A percentile compares a stretch with the other conserved stretches of the same genome.
Conservation (phyloP, 2,113 vertebrate genomes). For the Rostratula benghalensis region DNA sequence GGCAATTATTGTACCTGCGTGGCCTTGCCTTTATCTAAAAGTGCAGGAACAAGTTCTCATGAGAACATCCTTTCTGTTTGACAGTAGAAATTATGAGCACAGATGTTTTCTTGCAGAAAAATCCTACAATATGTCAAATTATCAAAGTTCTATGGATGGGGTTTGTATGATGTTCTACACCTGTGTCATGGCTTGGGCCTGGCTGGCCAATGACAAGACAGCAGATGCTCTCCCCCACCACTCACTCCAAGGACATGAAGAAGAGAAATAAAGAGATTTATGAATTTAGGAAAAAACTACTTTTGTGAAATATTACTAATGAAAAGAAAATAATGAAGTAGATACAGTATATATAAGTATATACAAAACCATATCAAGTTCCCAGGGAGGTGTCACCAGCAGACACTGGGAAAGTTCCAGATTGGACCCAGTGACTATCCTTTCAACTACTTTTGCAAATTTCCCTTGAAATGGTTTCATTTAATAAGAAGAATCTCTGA, state of each 20-base stretch:
- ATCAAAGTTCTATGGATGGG: background rate
- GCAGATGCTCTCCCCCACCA: no score
- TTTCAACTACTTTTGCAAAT: background rate
- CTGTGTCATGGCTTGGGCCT: no score
- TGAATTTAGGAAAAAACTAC: no score
- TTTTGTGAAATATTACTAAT: no score
- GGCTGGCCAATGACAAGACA: no score
- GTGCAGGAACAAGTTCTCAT: background rate
- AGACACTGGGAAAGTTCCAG: no score
- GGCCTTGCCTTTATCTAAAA: background rate
- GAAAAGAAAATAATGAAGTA: no score
- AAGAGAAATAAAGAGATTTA: no score
- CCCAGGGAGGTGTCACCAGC: no score
- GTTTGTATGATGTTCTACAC: background rate
- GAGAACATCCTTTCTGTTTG: background rate
- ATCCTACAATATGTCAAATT: background rate
- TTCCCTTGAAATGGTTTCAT: background rate
- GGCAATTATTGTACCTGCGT: fast-evolving
- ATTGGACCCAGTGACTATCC: background rate
- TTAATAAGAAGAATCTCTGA: background rate
- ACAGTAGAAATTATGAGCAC: background rate
- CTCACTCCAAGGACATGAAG: no score
- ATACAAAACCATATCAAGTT: no score
- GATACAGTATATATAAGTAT: no score
- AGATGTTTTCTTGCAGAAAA: background rate